Base-by-base conservation (phyloP, 2,113 vertebrate genomes). In the Grammomys surdaster region DNA sequence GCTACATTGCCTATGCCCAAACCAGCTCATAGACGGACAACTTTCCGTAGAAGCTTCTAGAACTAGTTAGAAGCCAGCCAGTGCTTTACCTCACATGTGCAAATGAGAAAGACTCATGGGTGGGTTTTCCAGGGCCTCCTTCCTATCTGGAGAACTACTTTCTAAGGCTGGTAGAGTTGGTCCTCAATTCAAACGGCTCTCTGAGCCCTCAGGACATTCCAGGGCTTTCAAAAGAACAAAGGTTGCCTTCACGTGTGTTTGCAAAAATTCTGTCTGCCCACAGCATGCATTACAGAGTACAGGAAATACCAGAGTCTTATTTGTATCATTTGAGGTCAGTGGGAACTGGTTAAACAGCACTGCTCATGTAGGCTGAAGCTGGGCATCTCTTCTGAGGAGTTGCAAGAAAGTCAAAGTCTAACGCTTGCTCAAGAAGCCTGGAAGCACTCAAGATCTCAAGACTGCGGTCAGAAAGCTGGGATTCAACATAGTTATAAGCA, bases 301-400 rank as follows among this genome's bases (percentile, higher is more conserved):
- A 54, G 76, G n/a, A 94, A 76, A 93, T 33, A 13, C 63, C 3
- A 20, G 28, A 58, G 5, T 54, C 13, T 2, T 63, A 33, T 40
- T 46, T 28, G 5, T 7, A 1, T 0, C 40, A 6, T 60, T 28
- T 28, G 63, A 43, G 13, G 24, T 40, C 4, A 0, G 0, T 0
- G 69, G 88, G 43, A 51, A 31, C 33, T 33, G 17, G 33, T 43
- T 31, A 63, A 46, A 19, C 31, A 31, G 69, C 33, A 43, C 36
- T 0, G 58, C 26, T 60, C 17, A 70, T 46, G 84, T 10, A 7
- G 0, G 3, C 46, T 3, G 56, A 72, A 91, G 54, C 31, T 33
- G 70, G 0, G 10, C 13, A 26, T 46, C 77, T 78, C 75, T 65
- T 78, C 51, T 24, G 82, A 73, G 26, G 54, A 22, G 58, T 26